Percentiles rank a stretch among this genome's conserved stretches.
Evolutionary conservation across 2,113 vertebrate species (phyloP).

Genomic region (Poecilia latipinna): DNA sequence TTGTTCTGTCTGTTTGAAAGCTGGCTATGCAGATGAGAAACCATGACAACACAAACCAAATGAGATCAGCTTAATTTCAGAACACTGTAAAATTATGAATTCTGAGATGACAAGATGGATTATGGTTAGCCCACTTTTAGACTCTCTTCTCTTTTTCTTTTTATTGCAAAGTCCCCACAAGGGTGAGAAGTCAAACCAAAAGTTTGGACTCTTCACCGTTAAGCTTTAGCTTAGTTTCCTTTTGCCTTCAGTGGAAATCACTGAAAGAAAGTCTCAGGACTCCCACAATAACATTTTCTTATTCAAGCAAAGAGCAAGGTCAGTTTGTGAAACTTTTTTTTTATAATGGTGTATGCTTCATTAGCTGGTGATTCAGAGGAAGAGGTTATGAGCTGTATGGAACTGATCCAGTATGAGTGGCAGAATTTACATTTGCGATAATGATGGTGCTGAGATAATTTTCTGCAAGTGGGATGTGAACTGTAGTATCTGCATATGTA

Average conservation of each 20-base stretch:
- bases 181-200: neutral
- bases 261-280: neutral
- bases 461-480: slow-evolving; percentile 36
- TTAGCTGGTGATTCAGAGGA: slow-evolving; percentile 38
- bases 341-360: slow-evolving; percentile 16
- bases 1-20: no score
- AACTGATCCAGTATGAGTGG: slow-evolving; percentile 35
- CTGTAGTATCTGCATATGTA: slow-evolving; percentile 41
- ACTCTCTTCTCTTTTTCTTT: neutral
- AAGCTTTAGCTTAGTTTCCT: neutral
- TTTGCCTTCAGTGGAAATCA: neutral
- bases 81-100: neutral
- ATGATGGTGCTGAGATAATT: slow-evolving; percentile 59
- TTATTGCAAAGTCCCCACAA: neutral
- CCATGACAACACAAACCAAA: no score
- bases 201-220: neutral
- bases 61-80: no score
- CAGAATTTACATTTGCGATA: slow-evolving; percentile 60
- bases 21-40: no score
- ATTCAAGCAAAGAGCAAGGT: neutral
- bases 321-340: neutral
- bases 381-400: slow-evolving; percentile 44
- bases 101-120: neutral
- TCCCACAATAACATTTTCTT: neutral
- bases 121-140: neutral